phyloP scores from a whole-genome alignment of 2,888 invertebrate species.

The Eupithecia pulchellata region DNA sequence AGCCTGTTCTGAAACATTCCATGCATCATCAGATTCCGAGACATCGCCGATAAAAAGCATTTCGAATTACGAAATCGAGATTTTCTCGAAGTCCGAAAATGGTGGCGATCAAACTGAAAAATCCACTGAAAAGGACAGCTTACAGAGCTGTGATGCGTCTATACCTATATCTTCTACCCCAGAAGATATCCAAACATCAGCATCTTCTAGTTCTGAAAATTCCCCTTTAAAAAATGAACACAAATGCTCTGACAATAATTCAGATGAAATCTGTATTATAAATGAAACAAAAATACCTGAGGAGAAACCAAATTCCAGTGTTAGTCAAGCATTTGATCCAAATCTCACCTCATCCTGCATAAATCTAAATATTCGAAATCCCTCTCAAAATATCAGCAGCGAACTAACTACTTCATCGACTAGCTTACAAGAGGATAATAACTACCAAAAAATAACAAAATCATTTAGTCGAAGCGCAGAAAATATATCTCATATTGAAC shows the following conservation, averaged over 20 bases:
- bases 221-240: conserved; percentile 43
- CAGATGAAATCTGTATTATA: conserved; percentile 11
- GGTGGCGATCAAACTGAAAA: conserved; percentile 13
- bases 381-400: conserved; percentile 49
- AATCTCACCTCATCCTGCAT: conserved; percentile 2
- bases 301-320: conserved; percentile 11
- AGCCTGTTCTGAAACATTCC: conserved; percentile 53
- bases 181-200: conserved; percentile 47
- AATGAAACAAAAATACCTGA: conserved; percentile 19
- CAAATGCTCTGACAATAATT: conserved; percentile 38
- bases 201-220: conserved; percentile 47
- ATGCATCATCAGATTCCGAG: conserved; percentile 56
- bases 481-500: conserved; percentile 60
- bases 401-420: conserved; percentile 64
- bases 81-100: conserved; percentile 5
- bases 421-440: conserved; percentile 64
- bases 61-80: conserved; percentile 38
- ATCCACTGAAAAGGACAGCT: conserved; percentile 15
- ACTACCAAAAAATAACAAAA: conserved; percentile 51
- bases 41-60: conserved; percentile 52
- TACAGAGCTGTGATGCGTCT: conserved; percentile 48
- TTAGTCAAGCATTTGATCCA: conserved; percentile 8
- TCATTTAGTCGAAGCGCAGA: conserved; percentile 72
- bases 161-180: conserved; percentile 53
- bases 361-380: conserved; percentile 52